Conservation (phyloP, 2,888 invertebrate genomes). For the Lydus trimaculatus region DNA sequence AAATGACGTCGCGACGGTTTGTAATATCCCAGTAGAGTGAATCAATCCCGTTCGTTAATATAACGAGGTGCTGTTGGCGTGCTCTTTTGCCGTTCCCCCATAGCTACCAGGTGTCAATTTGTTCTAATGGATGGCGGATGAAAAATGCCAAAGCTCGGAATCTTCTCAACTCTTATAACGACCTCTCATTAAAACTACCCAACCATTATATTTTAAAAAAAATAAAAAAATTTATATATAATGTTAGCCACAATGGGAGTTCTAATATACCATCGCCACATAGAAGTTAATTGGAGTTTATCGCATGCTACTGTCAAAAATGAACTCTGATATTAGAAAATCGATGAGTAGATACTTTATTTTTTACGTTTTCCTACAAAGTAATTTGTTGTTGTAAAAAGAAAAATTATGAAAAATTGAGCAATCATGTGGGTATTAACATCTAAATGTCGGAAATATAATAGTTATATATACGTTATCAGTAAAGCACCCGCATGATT, state of each 20-base stretch:
- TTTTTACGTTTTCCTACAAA: not conserved
- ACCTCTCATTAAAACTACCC: constrained; percentile 54
- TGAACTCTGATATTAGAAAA: not conserved
- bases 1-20: not conserved
- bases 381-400: too few species aligned
- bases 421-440: constrained; percentile 8
- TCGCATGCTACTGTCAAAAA: constrained; percentile 13
- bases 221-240: constrained; percentile 39
- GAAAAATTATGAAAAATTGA: not conserved
- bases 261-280: constrained; percentile 41
- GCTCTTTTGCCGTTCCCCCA: constrained; percentile 44
- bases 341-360: constrained; percentile 4
- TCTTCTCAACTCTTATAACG: constrained; percentile 46
- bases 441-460: not conserved
- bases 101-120: constrained; percentile 62
- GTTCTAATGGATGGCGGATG: constrained; percentile 61
- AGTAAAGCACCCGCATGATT: constrained; percentile 40
- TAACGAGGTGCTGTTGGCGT: constrained; percentile 54
- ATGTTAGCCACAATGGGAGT: constrained; percentile 41
- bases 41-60: constrained; percentile 56
- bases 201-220: constrained; percentile 42
- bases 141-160: constrained; percentile 38
- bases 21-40: constrained; percentile 37
- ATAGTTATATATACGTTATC: constrained; percentile 16
- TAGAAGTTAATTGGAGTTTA: constrained; percentile 43